These are phyloP conservation scores for Stenoptilia bipunctidactyla DNA, from an alignment of 2,888 invertebrate species.

Conservation along the genomic window DNA sequence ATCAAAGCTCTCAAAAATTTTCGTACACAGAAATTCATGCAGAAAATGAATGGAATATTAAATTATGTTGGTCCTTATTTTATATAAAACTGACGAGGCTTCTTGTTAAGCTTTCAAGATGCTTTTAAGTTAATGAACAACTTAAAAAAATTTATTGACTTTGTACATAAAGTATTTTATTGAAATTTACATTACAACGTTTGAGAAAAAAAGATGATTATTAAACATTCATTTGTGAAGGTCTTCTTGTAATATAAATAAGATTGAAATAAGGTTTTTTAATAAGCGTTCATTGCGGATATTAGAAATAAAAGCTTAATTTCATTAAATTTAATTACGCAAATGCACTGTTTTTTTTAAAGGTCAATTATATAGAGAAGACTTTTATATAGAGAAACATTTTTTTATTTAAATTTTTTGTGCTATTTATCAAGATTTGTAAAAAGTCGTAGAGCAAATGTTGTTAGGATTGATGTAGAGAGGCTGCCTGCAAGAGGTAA, in stretches of 20 bases:
- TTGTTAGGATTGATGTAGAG: too few relatives aligned
- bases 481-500: too few relatives aligned
- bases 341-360: too few relatives aligned
- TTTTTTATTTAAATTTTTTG: too few relatives aligned
- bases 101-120: constrained; percentile 65
- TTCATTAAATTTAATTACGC: too few relatives aligned
- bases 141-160: constrained; percentile 62
- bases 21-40: constrained; percentile 56
- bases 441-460: too few relatives aligned
- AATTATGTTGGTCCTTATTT: constrained; percentile 64
- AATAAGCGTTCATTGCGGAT: too few relatives aligned
- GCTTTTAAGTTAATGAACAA: constrained; percentile 69
- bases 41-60: constrained; percentile 66
- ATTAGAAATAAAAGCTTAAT: too few relatives aligned
- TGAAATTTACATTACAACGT: constrained; percentile 24
- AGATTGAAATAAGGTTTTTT: too few relatives aligned
- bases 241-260: background rate
- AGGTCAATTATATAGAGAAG: too few relatives aligned
- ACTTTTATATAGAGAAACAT: too few relatives aligned
- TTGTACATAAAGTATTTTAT: constrained; percentile 31
- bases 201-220: constrained; percentile 15
- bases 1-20: constrained; percentile 42
- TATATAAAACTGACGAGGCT: constrained; percentile 61
- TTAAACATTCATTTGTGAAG: background rate
- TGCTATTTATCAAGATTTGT: too few relatives aligned